Conservation (phyloP, 2,888 invertebrate species). For the Caenorhabditis sulstoni region DNA sequence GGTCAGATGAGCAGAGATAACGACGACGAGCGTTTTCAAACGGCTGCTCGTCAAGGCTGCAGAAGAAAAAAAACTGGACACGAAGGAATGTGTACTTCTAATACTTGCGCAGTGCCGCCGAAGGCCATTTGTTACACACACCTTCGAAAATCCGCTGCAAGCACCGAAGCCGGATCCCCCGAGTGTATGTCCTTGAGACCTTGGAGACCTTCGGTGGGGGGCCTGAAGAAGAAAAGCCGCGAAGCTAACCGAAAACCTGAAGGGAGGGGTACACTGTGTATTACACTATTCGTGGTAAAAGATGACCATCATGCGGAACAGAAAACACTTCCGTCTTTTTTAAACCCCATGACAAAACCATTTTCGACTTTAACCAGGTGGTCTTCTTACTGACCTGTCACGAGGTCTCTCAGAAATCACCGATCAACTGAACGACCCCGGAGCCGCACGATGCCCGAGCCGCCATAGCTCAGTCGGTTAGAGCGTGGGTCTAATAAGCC, state of each 20-base stretch:
- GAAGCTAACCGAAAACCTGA: constrained; percentile 24
- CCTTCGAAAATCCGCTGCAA: too few species aligned
- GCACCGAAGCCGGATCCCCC: too few species aligned
- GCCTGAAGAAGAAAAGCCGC: too few species aligned
- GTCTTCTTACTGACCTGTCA: constrained; percentile 17
- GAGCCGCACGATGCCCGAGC: constrained; percentile 1
- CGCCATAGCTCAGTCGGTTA: constrained; percentile 79
- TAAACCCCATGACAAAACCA: constrained; percentile 22
- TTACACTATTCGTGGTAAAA: neutral
- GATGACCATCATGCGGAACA: constrained; percentile 21
- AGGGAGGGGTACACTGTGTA: neutral
- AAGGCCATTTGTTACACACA: too few species aligned
- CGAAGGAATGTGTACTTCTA: too few species aligned
- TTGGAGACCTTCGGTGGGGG: too few species aligned
- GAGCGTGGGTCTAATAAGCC: constrained; percentile 80
- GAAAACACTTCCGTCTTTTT: constrained; percentile 20
- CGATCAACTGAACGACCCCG: neutral
- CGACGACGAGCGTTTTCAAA: too few species aligned
- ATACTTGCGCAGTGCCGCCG: too few species aligned
- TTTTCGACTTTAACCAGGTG: constrained; percentile 9
- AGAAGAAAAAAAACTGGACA: neutral
- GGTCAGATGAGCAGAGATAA: neutral
- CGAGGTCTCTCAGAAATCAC: neutral
- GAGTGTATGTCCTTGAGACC: too few species aligned
- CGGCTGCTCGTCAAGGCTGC: too few species aligned